Conservation (phyloP, 2,797 vertebrate species). For the Antennarius maculatus region DNA sequence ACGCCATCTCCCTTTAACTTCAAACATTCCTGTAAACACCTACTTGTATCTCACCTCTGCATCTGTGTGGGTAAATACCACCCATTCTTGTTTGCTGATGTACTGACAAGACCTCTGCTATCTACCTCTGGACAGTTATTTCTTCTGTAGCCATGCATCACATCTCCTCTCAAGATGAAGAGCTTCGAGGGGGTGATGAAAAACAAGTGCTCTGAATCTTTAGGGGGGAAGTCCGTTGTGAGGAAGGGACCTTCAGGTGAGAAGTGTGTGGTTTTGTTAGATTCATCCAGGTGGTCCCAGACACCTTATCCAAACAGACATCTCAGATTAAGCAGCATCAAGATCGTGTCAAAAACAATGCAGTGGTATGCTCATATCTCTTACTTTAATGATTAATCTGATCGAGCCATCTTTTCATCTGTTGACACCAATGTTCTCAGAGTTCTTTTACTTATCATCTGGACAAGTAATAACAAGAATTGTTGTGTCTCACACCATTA, state of each 20-base stretch:
- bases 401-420: conserved; percentile 81
- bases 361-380: conserved; percentile 63
- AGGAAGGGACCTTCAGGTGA: conserved; percentile 73
- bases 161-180: conserved; percentile 76
- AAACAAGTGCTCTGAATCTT: conserved; percentile 62
- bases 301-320: conserved; percentile 76
- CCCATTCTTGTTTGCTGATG: conserved; percentile 70
- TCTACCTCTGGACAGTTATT: conserved; percentile 67
- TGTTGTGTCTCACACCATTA: conserved; percentile 77
- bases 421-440: conserved; percentile 62
- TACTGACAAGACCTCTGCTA: conserved; percentile 64
- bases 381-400: conserved; percentile 85
- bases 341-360: conserved; percentile 73
- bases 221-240: conserved; percentile 60
- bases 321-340: conserved; percentile 65
- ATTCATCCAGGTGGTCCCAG: conserved; percentile 84
- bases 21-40: conserved; percentile 81
- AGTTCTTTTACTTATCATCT: conserved; percentile 68
- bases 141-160: conserved; percentile 72
- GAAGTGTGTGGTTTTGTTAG: conserved; percentile 75
- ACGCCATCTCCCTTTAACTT: conserved; percentile 77
- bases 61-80: conserved; percentile 80
- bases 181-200: conserved; percentile 67
- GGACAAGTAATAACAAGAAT: conserved; percentile 81
- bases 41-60: conserved; percentile 78